These are phyloP conservation scores for Bujurquina vittata DNA, from an alignment of 2,113 vertebrate species.

Conservation along the genomic window DNA sequence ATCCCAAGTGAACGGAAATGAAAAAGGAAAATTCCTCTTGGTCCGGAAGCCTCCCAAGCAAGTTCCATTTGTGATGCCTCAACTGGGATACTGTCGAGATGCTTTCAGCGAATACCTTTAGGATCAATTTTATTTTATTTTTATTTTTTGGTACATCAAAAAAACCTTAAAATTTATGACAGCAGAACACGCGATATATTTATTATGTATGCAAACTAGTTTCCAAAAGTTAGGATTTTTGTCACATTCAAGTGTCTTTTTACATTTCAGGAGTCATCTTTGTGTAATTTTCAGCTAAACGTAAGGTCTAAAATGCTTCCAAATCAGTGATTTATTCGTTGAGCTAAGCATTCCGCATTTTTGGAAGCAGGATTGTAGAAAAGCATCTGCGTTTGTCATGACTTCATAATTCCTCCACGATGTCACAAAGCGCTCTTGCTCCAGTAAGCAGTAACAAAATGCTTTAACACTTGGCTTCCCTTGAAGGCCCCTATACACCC, in stretches of 20 bases:
- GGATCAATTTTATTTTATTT: neutral
- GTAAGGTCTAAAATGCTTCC: neutral
- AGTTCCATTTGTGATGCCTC: slow-evolving; percentile 42
- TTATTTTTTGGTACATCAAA: neutral
- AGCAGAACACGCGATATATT: neutral
- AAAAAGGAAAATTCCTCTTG: slow-evolving; percentile 62
- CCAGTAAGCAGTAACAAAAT: slow-evolving; percentile 24
- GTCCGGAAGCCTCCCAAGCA: slow-evolving; percentile 50
- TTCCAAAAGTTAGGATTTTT: neutral
- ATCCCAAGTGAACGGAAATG: slow-evolving; percentile 65
- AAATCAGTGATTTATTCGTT: fast-evolving
- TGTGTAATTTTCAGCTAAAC: neutral
- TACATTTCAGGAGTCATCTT: neutral
- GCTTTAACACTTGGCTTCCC: slow-evolving; percentile 36
- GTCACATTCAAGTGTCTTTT: neutral
- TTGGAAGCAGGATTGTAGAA: neutral
- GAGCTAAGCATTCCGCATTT: neutral
- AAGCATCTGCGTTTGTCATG: neutral
- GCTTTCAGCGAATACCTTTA: slow-evolving; percentile 4
- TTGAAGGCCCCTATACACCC: slow-evolving; percentile 15
- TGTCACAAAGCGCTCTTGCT: slow-evolving; percentile 5
- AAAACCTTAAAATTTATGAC: neutral
- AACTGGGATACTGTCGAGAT: slow-evolving; percentile 10
- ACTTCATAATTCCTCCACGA: neutral
- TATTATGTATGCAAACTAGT: neutral